Base-by-base conservation (phyloP, 2,113 vertebrate species). In the Myrmecobius fasciatus region DNA sequence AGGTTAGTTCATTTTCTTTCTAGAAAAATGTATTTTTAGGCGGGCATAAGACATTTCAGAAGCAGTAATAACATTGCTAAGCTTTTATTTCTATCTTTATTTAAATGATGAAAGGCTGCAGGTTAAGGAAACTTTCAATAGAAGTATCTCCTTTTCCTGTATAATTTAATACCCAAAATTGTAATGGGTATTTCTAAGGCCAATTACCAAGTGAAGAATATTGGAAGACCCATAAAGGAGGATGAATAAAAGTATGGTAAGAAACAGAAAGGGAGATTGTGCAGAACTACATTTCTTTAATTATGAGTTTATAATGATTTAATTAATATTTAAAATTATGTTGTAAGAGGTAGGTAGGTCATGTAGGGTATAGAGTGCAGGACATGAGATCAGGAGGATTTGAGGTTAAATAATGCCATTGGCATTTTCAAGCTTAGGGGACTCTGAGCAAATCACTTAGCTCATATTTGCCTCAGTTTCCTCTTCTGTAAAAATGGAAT, bases 31-130 rank as follows among this genome's bases (percentile, higher is more conserved):
- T 83, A n/a, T 83, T 83, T 83, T 83, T 43, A 83, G 67, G 36
- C 24, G 67, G 36, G 67, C 67, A 83, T 83, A 22, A 83, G 67
- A 24, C 43, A 43, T 83, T 83, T 83, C 67, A 43, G 67, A 43
- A n/a, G 67, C 67, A 43, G 67, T 83, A 83, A n/a, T 43, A 43
- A 43, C n/a, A 83, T 83, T 24, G n/a, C n/a, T 83, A 24, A 43
- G 67, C 67, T 43, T 83, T 83, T 83, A 83, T 83, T 83, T 83
- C n/a, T 83, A 43, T 83, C 67, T 83, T 83, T 83, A 83, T 83
- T 83, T 43, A 83, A 83, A 83, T 83, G 67, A 83, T 83, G 67
- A 83, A 83, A 26, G 67, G 67, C 67, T 83, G 67, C 67, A 83
- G 67, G 67, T 83, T 83, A n/a, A 83, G 67, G 20, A 24, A 83